Evolutionary conservation across 2,797 vertebrate species (phyloP).

Genomic region (Protonibea diacanthus): DNA sequence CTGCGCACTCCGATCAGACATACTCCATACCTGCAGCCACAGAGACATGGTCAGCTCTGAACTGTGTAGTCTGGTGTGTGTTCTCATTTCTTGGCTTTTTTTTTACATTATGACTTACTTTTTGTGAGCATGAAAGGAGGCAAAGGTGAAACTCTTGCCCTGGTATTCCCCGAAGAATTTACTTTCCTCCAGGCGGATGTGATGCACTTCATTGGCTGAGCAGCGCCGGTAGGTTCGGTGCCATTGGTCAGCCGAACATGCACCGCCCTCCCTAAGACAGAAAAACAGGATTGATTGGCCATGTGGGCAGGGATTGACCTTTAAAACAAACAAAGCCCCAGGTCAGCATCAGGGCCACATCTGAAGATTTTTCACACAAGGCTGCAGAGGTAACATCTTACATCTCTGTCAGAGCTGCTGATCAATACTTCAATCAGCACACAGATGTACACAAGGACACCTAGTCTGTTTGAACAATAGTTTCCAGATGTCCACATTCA

Average conservation of each 20-base stretch:
- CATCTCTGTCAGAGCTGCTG: constrained; percentile 47
- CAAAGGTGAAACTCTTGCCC: constrained; percentile 91
- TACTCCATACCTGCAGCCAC: constrained; percentile 85
- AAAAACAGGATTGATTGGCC: constrained; percentile 39
- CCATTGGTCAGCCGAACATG: constrained; percentile 88
- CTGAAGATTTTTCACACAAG: constrained; percentile 42
- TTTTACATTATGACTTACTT: constrained; percentile 80
- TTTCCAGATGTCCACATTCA: constrained; percentile 39
- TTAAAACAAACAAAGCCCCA: constrained; percentile 52
- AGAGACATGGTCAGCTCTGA: constrained; percentile 24
- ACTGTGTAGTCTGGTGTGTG: background rate
- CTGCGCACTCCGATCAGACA: constrained; percentile 89
- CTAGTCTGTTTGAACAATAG: constrained; percentile 37
- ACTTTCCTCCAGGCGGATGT: constrained; percentile 90
- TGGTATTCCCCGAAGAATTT: constrained; percentile 92
- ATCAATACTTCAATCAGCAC: constrained; percentile 72
- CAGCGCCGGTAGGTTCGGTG: constrained; percentile 89
- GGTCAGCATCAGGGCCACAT: constrained; percentile 26
- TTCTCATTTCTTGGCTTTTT: constrained; percentile 10
- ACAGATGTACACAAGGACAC: constrained; percentile 42
- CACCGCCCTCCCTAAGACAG: constrained; percentile 81
- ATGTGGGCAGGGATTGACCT: constrained; percentile 62
- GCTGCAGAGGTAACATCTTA: constrained; percentile 46
- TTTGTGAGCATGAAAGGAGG: constrained; percentile 91
- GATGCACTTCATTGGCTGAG: constrained; percentile 90